phyloP scores from a whole-genome alignment of 2,113 vertebrate genomes.

The Pelusios castaneus region DNA sequence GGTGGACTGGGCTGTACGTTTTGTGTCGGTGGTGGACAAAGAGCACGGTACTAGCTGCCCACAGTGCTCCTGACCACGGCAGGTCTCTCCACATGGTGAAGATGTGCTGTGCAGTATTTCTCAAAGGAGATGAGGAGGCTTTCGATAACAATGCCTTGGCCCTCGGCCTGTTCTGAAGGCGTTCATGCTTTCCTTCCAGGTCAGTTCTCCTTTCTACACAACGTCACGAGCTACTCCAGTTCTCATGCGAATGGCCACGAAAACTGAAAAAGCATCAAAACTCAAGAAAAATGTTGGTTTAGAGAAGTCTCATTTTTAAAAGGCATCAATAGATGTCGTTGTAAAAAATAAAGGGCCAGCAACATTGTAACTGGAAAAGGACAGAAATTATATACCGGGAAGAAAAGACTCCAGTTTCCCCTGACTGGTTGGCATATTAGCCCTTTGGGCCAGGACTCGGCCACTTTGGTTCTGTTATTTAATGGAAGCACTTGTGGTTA shows the following conservation, averaged over 20 bases:
- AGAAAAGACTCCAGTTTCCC: conserved; percentile 49
- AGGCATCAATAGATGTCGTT: conserved; percentile 7
- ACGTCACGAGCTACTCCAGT: conserved; percentile 56
- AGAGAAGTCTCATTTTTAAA: not conserved
- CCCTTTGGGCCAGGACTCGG: not conserved
- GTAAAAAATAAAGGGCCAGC: conserved; percentile 23
- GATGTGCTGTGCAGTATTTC: not conserved
- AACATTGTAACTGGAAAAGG: not conserved
- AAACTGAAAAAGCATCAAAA: not conserved
- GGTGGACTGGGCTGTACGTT: not conserved
- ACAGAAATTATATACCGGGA: not conserved
- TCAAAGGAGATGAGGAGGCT: not conserved
- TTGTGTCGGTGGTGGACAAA: not conserved
- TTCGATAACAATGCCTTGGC: not conserved
- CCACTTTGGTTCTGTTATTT: fast-evolving
- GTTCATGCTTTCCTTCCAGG: not conserved
- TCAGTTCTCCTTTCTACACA: conserved; percentile 25
- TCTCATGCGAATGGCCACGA: conserved; percentile 23
- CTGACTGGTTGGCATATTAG: not conserved
- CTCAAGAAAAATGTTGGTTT: not conserved
- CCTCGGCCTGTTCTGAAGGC: not conserved
- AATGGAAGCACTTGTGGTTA: not conserved
- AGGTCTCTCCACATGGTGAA: not conserved
- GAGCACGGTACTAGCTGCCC: not conserved
- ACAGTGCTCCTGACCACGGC: not conserved